phyloP scores from a whole-genome alignment of 2,113 vertebrate genomes.

The Podarcis raffonei region DNA sequence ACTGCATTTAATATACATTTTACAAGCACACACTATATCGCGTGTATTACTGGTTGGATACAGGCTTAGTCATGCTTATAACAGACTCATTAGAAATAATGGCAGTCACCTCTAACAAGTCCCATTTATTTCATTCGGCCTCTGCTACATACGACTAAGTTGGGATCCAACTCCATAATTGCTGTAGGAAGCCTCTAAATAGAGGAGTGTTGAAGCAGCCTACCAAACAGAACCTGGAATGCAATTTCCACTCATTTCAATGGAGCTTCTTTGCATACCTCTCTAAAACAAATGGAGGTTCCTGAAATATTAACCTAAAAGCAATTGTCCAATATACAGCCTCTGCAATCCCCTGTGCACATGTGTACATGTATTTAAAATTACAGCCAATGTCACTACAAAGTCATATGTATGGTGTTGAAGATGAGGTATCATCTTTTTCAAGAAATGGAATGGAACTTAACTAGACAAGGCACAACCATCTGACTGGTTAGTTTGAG shows the following conservation, averaged over 20 bases:
- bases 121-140: background rate
- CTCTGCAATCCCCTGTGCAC: background rate
- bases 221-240: background rate
- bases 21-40: background rate
- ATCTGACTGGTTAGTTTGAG: conserved; percentile 8
- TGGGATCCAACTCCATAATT: background rate
- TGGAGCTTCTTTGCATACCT: background rate
- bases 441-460: conserved; percentile 10
- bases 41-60: too few relatives aligned
- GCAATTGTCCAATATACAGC: background rate
- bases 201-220: background rate
- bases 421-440: conserved; percentile 33
- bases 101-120: background rate
- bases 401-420: background rate
- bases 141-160: background rate
- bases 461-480: conserved; percentile 17
- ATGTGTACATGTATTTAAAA: background rate
- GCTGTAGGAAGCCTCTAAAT: background rate
- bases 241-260: conserved; percentile 15
- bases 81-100: background rate
- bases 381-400: background rate
- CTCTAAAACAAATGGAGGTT: background rate
- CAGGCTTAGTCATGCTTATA: background rate
- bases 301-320: background rate
- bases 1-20: background rate